Evolutionary conservation across 2,113 vertebrate genomes (phyloP).

Genomic region (Lycaon pictus): DNA sequence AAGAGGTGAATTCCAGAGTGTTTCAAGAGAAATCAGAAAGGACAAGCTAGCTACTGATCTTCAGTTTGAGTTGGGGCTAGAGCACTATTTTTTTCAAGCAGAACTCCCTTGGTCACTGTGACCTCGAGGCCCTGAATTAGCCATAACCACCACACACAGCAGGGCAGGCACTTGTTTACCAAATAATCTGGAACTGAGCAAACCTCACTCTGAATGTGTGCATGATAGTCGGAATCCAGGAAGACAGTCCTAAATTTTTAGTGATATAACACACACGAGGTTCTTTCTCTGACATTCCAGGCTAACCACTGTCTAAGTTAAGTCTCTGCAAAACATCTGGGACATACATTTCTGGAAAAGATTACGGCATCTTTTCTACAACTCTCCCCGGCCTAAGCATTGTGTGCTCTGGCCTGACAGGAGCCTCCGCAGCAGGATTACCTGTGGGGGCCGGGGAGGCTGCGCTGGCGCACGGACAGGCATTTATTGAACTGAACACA

Average conservation of each 20-base stretch:
- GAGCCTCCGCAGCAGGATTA: neutral
- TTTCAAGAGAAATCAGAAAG: constrained; percentile 59
- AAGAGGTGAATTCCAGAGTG: constrained; percentile 47
- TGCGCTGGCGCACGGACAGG: neutral
- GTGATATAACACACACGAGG: neutral
- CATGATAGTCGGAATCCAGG: neutral
- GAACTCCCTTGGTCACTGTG: neutral
- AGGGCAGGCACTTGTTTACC: neutral
- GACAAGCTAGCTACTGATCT: constrained; percentile 67
- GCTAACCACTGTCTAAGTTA: constrained; percentile 69
- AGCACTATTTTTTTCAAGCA: neutral
- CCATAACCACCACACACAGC: constrained; percentile 77
- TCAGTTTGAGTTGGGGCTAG: constrained; percentile 50
- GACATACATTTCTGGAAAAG: constrained; percentile 68
- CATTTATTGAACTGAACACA: neutral
- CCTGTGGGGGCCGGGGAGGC: neutral
- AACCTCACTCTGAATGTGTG: neutral
- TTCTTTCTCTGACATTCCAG: constrained; percentile 70
- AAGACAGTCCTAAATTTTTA: constrained; percentile 53
- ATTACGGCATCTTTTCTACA: constrained; percentile 20
- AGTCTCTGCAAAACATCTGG: constrained; percentile 64
- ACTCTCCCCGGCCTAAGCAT: neutral
- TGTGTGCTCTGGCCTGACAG: neutral
- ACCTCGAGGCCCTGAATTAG: constrained; percentile 51
- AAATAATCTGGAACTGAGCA: constrained; percentile 60